Evolutionary conservation across 2,113 vertebrate genomes (phyloP), one percentile per base, ranked within the genome.

Genomic region (Stercorarius parasiticus): DNA sequence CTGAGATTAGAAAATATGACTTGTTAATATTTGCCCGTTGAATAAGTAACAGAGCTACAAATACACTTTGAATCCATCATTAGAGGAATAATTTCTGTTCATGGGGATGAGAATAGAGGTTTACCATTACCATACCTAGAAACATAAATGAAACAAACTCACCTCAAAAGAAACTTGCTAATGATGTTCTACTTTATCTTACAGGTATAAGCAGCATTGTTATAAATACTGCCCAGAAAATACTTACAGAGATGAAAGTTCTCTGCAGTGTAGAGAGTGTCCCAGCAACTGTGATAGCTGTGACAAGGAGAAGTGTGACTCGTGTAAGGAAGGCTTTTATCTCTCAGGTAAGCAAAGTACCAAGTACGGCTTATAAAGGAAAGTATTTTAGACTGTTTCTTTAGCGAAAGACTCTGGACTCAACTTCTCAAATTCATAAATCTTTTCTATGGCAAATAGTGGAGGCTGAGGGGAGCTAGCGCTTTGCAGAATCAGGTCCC

Each of bases 221-320:
- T 98, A 99, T 76, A 97, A 91, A 94, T 95, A 85, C 49, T 99
- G 99, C 72, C 99, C 99, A 15, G 97, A 98, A 85, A 95, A 98
- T 55, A 99, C 98, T n/a, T 99, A 98, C 91, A 90, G 42, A n/a
- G 96, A 96, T 49, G 93, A 97, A 19, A 52, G 52, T 18, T 69
- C 69, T 43, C 97, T 94, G 91, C 83, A 72, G 42, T 99, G 99
- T 88, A 86, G 55, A 82, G 91, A 97, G 0, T 99, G 99, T 73
- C 94, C 97, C 7, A 88, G 96, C 34, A 94, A 91, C 56, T 99
- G 99, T 52, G 73, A 77, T 10, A 98, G 82, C 96, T 99, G 99
- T 93, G 98, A 99, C 89, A 92, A 96, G 55, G 78, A 96, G 6
- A 97, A 98, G 72, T 99, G 99, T 96, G 97, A 98, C 88, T 98